Conservation (phyloP, 1,140 invertebrate species). For the Drosophila sproati region DNA sequence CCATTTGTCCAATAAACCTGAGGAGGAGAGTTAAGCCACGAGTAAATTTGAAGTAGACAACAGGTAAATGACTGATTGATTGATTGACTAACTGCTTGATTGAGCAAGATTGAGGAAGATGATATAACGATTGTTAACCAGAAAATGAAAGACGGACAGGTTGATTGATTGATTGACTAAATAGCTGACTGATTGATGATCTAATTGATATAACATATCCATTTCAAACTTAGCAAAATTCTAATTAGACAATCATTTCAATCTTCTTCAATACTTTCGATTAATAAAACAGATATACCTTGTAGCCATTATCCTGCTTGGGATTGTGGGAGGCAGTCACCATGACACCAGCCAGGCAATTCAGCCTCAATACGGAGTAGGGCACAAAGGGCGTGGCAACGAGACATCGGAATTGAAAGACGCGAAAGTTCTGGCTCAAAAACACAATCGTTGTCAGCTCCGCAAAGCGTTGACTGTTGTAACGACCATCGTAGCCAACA, state of each 20-base stretch:
- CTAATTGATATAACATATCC: too few relatives aligned
- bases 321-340: constrained; percentile 99
- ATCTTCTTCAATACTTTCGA: too few relatives aligned
- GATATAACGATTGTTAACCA: background rate
- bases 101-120: too few relatives aligned
- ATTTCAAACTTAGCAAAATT: too few relatives aligned
- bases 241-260: too few relatives aligned
- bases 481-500: constrained; percentile 97
- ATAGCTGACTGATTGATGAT: too few relatives aligned
- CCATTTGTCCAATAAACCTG: constrained; percentile 97
- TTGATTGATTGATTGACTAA: too few relatives aligned
- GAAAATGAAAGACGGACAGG: too few relatives aligned
- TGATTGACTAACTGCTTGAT: too few relatives aligned
- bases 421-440: constrained; percentile 90
- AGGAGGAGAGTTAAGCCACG: background rate
- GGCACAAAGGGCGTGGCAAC: constrained; percentile 97
- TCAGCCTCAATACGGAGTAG: constrained; percentile 90
- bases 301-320: constrained; percentile 99
- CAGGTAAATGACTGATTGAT: too few relatives aligned
- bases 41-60: too few relatives aligned
- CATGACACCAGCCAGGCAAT: constrained; percentile 94
- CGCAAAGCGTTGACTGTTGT: constrained; percentile 98
- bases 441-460: constrained; percentile 95
- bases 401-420: constrained; percentile 92
- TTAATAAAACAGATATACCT: constrained; percentile 83